Conservation (phyloP, 1,140 invertebrate genomes). For the Caenorhabditis inopinata region DNA sequence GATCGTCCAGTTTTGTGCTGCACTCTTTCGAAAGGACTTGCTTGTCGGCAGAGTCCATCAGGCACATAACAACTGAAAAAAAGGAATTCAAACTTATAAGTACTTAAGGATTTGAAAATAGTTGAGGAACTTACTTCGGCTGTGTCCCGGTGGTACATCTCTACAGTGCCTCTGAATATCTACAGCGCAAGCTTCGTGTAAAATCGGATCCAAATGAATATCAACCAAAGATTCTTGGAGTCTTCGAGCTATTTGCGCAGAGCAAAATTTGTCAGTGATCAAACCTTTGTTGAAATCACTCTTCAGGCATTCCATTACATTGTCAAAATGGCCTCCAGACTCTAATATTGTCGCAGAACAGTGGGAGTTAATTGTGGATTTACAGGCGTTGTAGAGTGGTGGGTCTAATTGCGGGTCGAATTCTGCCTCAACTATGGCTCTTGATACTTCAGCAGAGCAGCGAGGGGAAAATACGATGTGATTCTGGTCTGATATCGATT, state of each 20-base stretch:
- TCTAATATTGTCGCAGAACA: slow-evolving; percentile 34
- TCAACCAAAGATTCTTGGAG: slow-evolving; percentile 70
- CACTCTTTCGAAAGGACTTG: slow-evolving; percentile 51
- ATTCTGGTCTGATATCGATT: slow-evolving; percentile 43
- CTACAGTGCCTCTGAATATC: slow-evolving; percentile 80
- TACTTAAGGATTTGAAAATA: neutral
- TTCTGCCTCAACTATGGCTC: slow-evolving; percentile 62
- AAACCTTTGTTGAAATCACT: slow-evolving; percentile 63
- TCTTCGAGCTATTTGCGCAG: slow-evolving; percentile 70
- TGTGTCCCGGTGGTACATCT: slow-evolving; percentile 79
- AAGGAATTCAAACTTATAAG: too few relatives aligned
- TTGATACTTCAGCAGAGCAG: slow-evolving; percentile 60
- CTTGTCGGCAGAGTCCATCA: slow-evolving; percentile 51
- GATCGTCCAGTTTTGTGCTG: slow-evolving; percentile 55
- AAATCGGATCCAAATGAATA: slow-evolving; percentile 71
- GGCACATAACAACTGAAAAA: slow-evolving; percentile 63
- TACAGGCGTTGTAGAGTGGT: slow-evolving; percentile 77
- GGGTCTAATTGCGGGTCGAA: slow-evolving; percentile 85
- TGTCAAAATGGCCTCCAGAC: slow-evolving; percentile 58
- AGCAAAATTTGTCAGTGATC: slow-evolving; percentile 56
- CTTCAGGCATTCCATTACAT: slow-evolving; percentile 63
- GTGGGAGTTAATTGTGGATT: slow-evolving; percentile 74
- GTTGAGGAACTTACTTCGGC: slow-evolving; percentile 68
- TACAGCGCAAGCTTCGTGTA: slow-evolving; percentile 69
- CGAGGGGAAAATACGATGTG: slow-evolving; percentile 38